Evolutionary conservation across 1,140 invertebrate genomes (phyloP), one percentile per base, ranked within the genome.

Genomic region (Drosophila novamexicana): DNA sequence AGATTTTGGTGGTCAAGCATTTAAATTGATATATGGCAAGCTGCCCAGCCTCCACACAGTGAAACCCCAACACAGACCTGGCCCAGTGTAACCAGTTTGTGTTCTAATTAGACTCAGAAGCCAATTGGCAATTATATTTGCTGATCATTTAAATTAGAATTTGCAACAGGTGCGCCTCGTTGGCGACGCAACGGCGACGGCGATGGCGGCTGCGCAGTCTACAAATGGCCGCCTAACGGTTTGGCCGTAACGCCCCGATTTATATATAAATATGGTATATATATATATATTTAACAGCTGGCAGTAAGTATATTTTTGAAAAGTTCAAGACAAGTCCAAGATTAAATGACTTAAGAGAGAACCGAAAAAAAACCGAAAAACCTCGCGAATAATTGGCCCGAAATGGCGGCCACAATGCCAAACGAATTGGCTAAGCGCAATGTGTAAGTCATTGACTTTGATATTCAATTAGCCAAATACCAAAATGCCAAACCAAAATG

Each of bases 361-460:
- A 22, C 22, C 22, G 22, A 63, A 49, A 63, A 22, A 57, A 64
- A 10, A 36, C 5, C 14, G 9, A 36, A 18, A 36, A 45, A 29
- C 47, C 68, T 72, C 52, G 71, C 79, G 77, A 77, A 57, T 86
- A 86, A 86, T 86, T 86, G 83, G 84, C 83, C 75, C 70, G 67
- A 83, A 76, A 74, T 88, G 82, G 82, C 71, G 72, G 77, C 81
- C 78, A 73, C 62, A 75, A 75, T 70, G 71, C 71, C 72, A 76
- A 72, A 49, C 58, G 57, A 71, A 73, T 86, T 86, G 83, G 76
- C 83, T 72, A 37, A 77, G 77, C 42, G 72, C 75, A 66, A 58
- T 77, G 71, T 86, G 83, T 83, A 88, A 88, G 84, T 88, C 83
- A 88, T 88, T 88, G 83, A 88, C 83, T 88, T 88, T 88, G 83